phyloP scores from a whole-genome alignment of 2,888 invertebrate genomes.

The Drosophila recens region DNA sequence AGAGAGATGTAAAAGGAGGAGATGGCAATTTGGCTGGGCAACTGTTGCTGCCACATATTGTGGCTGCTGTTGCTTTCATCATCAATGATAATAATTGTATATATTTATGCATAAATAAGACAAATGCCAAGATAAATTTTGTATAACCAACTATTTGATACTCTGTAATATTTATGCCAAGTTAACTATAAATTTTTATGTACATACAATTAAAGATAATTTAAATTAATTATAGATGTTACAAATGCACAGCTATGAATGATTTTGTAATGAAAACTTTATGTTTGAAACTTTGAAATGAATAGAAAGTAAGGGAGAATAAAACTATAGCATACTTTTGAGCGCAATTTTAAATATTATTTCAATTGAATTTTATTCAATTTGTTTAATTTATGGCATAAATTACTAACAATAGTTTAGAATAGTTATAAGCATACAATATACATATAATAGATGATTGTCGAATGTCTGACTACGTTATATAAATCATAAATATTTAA shows the following conservation, averaged over 20 bases:
- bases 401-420: not conserved
- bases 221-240: not conserved
- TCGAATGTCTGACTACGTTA: too few relatives aligned
- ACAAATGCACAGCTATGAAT: too few relatives aligned
- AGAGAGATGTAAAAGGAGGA: not conserved
- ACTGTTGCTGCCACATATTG: conserved; percentile 75
- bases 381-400: not conserved
- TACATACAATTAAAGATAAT: not conserved
- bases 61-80: conserved; percentile 46
- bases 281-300: too few relatives aligned
- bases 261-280: too few relatives aligned
- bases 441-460: too few relatives aligned
- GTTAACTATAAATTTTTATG: not conserved
- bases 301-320: too few relatives aligned
- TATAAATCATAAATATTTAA: too few relatives aligned
- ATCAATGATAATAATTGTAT: conserved; percentile 44
- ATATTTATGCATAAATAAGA: conserved; percentile 12
- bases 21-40: conserved; percentile 49
- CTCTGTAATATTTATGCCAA: not conserved
- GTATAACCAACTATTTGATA: conserved; percentile 4
- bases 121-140: not conserved
- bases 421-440: not conserved
- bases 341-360: not conserved
- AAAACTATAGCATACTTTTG: not conserved
- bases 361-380: too few relatives aligned